Base-by-base conservation (phyloP, 2,888 invertebrate species). In the Drosophila kuntzei region DNA sequence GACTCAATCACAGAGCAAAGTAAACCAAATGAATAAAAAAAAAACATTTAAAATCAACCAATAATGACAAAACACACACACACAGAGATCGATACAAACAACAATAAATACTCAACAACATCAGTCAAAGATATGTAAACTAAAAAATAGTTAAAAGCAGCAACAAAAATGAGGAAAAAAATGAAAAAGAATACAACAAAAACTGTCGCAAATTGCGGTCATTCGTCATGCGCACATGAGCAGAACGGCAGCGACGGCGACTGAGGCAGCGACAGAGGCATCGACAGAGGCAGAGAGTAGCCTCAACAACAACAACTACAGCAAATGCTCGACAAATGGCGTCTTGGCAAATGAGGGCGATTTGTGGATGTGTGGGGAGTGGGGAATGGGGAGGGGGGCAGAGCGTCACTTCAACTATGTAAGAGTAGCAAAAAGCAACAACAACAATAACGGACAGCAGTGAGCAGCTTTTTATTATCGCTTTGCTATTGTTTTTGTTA, bases 211-310 rank as follows among this genome's bases (percentile, higher is more conserved):
- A 89, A 91, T 90, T 90, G 89, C 91, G 91, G 91, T 90, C 90
- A 91, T 91, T 91, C 90, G 90, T 90, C 90, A 90, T 91, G 90
- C 90, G 90, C 91, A 90, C 83, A 88, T 89, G 70, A 91, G 81
- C 91, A 89, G 77, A 87, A 89, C 87, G 85, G 63, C 71, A 73
- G 65, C 53, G 49, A 55, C 61, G 71, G 71, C 18, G 50, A 14
- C 63, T 55, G 37, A 7, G 44, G 18, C 39, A 32, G 39, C 0
- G 29, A 7, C 25, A 12, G 46, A 1, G 29, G 8, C 22, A 18
- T 37, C 9, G 49, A 6, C 37, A 8, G 36, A 9, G 32, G 4
- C 14, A 32, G 61, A 59, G 74, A 61, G 55, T 43, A 74, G 62
- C 54, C 41, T 46, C 68, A 71, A 46, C 34, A 57, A 36, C 47